These are phyloP conservation scores for Drosophila arawakana DNA, from an alignment of 1,140 invertebrate species.

Conservation along the genomic window DNA sequence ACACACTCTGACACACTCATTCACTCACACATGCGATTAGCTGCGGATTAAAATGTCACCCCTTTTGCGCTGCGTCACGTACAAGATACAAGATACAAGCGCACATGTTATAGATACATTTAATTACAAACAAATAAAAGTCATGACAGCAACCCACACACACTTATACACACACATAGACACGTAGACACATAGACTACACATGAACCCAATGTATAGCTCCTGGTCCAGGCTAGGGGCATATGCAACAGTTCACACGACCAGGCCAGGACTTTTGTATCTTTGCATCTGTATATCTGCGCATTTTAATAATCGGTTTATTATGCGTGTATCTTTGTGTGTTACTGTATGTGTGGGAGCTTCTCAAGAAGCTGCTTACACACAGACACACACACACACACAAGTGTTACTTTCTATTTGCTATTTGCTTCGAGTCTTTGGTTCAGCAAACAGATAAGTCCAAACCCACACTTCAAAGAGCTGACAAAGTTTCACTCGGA, in stretches of 20 bases:
- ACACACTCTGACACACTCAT: neutral
- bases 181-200: constrained; percentile 8
- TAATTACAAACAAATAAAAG: constrained; percentile 84
- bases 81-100: constrained; percentile 49
- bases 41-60: constrained; percentile 84
- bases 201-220: constrained; percentile 19
- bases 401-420: constrained; percentile 41
- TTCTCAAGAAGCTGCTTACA: constrained; percentile 39
- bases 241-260: constrained; percentile 80
- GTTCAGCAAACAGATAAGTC: constrained; percentile 35
- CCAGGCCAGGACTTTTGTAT: constrained; percentile 48
- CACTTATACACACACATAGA: constrained; percentile 22
- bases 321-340: constrained; percentile 39
- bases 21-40: constrained; percentile 81
- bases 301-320: constrained; percentile 80
- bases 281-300: constrained; percentile 55
- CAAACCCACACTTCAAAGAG: constrained; percentile 62
- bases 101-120: constrained; percentile 69
- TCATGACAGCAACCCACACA: constrained; percentile 69
- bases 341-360: constrained; percentile 23
- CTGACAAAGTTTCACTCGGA: constrained; percentile 52
- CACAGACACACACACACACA: constrained; percentile 16
- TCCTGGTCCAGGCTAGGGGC: constrained; percentile 47
- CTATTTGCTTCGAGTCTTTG: constrained; percentile 17
- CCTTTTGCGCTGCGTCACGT: constrained; percentile 70